A percentile compares a stretch with the other conserved stretches of the same genome.
Conservation (phyloP, 2,113 vertebrate genomes). For the Phycodurus eques region DNA sequence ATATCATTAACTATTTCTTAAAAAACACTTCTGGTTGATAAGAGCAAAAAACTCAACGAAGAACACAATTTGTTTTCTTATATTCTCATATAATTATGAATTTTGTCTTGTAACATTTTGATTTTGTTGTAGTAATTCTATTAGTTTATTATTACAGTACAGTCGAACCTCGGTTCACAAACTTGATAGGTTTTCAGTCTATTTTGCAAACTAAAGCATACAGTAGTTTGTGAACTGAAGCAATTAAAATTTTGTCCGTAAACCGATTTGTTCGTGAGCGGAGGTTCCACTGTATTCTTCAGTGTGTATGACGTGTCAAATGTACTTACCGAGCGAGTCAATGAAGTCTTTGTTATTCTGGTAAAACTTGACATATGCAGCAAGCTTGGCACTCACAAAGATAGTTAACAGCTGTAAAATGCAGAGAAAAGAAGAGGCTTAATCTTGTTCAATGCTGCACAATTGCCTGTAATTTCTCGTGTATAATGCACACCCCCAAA, state of each 20-base stretch:
- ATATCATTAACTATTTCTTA: background rate
- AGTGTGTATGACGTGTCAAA: background rate
- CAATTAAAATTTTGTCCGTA: background rate
- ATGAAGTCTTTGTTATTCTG: constrained; percentile 99
- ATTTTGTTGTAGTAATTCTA: background rate
- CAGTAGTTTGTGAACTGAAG: background rate
- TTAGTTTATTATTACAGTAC: background rate
- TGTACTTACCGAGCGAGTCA: constrained; percentile 92
- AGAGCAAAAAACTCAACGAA: background rate
- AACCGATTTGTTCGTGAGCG: background rate
- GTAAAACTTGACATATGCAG: constrained; percentile 95
- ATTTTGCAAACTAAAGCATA: background rate
- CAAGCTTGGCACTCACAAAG: constrained; percentile 95
- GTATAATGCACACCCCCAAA: no score
- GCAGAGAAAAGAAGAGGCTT: constrained; percentile 10
- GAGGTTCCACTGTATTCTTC: constrained; percentile 14
- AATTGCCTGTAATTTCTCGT: background rate
- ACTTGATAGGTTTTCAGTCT: no score
- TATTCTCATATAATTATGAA: background rate
- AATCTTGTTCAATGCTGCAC: background rate
- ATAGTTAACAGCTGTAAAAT: constrained; percentile 89
- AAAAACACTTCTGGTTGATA: background rate
- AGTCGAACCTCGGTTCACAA: no score
- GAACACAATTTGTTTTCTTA: background rate
- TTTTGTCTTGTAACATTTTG: background rate